Conservation (phyloP, 2,888 invertebrate genomes). For the Balanococcus diminutus region DNA sequence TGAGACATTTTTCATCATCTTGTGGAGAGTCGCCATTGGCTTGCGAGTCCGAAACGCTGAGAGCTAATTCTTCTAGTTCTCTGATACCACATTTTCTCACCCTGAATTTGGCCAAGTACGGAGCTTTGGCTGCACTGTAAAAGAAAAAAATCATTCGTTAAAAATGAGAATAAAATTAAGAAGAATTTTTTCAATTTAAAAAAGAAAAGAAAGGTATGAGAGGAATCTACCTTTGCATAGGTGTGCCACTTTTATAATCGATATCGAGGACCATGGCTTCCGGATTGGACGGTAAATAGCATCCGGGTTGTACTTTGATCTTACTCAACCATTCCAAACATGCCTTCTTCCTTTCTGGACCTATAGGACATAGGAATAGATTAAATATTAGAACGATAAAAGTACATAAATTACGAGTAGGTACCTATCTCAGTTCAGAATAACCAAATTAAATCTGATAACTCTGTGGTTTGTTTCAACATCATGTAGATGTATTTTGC, state of each 20-base stretch:
- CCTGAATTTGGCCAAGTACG: slow-evolving; percentile 92
- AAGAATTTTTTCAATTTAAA: too few relatives aligned
- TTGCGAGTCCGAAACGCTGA: slow-evolving; percentile 69
- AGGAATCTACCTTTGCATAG: slow-evolving; percentile 98
- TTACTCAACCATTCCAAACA: slow-evolving; percentile 88
- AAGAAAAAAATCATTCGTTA: not conserved
- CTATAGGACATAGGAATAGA: slow-evolving; percentile 60
- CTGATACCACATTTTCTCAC: slow-evolving; percentile 91
- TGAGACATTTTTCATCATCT: slow-evolving; percentile 61
- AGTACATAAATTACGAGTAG: too few relatives aligned
- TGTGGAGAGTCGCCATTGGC: slow-evolving; percentile 61
- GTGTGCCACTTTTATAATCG: slow-evolving; percentile 94
- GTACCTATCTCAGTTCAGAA: too few relatives aligned
- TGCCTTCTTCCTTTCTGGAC: slow-evolving; percentile 89
- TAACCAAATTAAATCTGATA: too few relatives aligned
- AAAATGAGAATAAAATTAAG: too few relatives aligned
- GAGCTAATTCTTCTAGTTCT: slow-evolving; percentile 83
- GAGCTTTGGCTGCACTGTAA: slow-evolving; percentile 93
- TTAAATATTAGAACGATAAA: not conserved
- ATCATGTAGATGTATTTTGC: too few relatives aligned
- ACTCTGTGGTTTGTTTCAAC: too few relatives aligned
- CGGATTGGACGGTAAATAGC: slow-evolving; percentile 98
- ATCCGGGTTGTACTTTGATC: slow-evolving; percentile 89
- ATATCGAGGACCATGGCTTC: slow-evolving; percentile 98
- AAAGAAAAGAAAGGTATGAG: too few relatives aligned